phyloP scores from a whole-genome alignment of 2,113 vertebrate genomes.

The Terrapene triunguis region DNA sequence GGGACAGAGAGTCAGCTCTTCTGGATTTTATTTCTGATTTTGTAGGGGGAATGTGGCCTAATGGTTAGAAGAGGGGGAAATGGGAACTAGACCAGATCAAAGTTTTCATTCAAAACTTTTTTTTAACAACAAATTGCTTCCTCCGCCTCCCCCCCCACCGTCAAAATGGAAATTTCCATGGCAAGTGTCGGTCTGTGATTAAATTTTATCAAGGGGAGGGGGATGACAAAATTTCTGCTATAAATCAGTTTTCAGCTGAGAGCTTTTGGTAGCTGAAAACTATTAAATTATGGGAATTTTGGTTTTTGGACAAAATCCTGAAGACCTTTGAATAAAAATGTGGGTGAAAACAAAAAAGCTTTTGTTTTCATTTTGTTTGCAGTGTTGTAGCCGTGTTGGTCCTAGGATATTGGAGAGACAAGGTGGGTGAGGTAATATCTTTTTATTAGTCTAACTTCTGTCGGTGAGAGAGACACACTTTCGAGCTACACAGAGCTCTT shows the following conservation, averaged over 20 bases:
- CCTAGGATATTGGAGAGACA: background rate
- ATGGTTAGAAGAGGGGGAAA: background rate
- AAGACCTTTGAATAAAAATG: background rate
- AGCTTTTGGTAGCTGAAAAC: background rate
- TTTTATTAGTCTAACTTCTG: background rate
- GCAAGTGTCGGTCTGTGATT: background rate
- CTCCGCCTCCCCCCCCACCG: no score
- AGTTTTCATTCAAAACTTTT: background rate
- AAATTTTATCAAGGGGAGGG: background rate
- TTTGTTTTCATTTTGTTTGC: background rate
- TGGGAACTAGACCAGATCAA: background rate
- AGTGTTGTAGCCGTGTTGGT: background rate
- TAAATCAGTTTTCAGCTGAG: background rate
- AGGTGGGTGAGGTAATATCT: background rate
- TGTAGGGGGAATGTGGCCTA: background rate
- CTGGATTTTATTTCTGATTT: background rate
- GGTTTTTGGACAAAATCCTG: background rate
- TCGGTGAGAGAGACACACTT: no score
- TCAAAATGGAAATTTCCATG: background rate
- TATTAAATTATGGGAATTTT: background rate
- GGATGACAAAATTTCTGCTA: background rate
- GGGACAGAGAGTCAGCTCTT: background rate
- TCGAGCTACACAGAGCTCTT: background rate
- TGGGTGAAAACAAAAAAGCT: fast-evolving
- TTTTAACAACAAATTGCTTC: background rate